A percentile compares a stretch with the other conserved stretches of the same genome.
Conservation (phyloP, 2,797 vertebrate species). For the Merluccius polli region DNA sequence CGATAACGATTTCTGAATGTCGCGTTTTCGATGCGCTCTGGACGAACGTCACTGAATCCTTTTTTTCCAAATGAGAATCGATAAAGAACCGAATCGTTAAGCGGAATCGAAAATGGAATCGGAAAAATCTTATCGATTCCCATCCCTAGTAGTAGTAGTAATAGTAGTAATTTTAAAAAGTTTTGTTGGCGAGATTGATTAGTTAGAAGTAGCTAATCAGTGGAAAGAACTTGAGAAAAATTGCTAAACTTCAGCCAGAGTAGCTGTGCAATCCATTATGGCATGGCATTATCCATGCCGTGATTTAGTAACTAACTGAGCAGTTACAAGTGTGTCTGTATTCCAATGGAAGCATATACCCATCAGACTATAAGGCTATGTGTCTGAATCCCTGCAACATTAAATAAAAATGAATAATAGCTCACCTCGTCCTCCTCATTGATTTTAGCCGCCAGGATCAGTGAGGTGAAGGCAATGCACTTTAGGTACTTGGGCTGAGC, state of each 20-base stretch:
- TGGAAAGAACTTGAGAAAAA: not conserved
- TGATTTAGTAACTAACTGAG: not conserved
- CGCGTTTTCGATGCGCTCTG: too few relatives aligned
- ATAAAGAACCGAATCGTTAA: too few relatives aligned
- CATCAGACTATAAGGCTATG: not conserved
- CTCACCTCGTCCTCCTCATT: slow-evolving; percentile 82
- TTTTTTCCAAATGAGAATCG: too few relatives aligned
- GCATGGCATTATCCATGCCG: not conserved
- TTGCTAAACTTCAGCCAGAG: not conserved
- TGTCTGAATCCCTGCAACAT: not conserved
- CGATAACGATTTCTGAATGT: too few relatives aligned
- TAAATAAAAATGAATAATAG: not conserved
- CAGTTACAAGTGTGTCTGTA: not conserved
- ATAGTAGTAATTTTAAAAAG: too few relatives aligned
- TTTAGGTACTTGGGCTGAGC: slow-evolving; percentile 76
- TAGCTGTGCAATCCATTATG: too few relatives aligned
- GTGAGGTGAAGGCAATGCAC: slow-evolving; percentile 74
- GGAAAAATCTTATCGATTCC: too few relatives aligned
- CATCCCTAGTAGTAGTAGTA: too few relatives aligned
- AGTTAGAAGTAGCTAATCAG: not conserved
- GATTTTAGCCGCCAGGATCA: slow-evolving; percentile 80
- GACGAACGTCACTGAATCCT: too few relatives aligned
- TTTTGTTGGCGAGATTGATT: not conserved
- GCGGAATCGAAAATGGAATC: too few relatives aligned
- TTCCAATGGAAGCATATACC: not conserved